Conservation (phyloP, 2,888 invertebrate species). For the Agrochola lota region DNA sequence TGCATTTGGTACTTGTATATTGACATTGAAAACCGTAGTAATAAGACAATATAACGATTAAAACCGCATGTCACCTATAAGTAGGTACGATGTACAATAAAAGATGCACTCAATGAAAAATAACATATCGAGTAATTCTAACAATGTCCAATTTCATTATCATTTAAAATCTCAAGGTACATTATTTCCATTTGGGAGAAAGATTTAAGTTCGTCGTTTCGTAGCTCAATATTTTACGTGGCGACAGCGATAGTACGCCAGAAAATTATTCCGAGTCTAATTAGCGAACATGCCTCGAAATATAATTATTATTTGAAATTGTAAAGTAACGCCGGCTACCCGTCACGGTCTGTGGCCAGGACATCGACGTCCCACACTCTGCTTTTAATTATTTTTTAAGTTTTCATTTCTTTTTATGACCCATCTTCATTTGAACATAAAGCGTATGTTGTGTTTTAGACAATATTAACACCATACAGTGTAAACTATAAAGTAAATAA, state of each 20-base stretch:
- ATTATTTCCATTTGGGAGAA: constrained; percentile 41
- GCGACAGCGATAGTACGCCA: constrained; percentile 58
- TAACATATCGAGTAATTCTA: background rate
- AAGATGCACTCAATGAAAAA: background rate
- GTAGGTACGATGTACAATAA: background rate
- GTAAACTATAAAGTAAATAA: constrained; percentile 8
- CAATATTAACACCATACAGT: constrained; percentile 27
- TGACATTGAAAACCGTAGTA: constrained; percentile 14
- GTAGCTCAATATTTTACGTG: constrained; percentile 59
- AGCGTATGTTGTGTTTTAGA: constrained; percentile 35
- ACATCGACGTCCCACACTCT: constrained; percentile 78
- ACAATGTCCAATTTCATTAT: background rate
- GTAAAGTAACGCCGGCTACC: constrained; percentile 81
- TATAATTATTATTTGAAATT: constrained; percentile 86
- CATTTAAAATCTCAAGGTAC: background rate
- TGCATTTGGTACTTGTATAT: constrained; percentile 4
- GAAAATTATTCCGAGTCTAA: constrained; percentile 80
- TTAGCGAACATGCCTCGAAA: constrained; percentile 82
- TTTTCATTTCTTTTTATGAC: constrained; percentile 73
- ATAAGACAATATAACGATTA: constrained; percentile 5
- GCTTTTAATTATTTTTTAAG: constrained; percentile 71
- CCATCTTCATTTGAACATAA: constrained; percentile 50
- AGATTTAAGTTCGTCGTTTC: constrained; percentile 36
- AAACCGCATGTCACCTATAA: background rate
- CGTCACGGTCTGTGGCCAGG: constrained; percentile 84